phyloP scores from a whole-genome alignment of 2,888 invertebrate species.

The Periphyllus acericola region DNA sequence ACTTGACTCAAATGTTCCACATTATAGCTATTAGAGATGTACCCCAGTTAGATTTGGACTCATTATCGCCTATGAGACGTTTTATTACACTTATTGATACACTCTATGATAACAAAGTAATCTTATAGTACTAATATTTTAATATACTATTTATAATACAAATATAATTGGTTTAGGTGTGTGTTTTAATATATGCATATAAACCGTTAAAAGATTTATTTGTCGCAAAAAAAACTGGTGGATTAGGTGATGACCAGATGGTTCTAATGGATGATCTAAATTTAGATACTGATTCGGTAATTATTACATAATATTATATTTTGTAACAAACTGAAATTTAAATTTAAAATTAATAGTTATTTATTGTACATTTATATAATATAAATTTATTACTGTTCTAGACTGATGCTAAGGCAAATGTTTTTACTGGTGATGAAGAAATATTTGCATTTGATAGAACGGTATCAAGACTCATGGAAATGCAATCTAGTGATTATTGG shows the following conservation, averaged over 20 bases:
- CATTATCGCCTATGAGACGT: slow-evolving; percentile 88
- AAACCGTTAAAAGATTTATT: slow-evolving; percentile 82
- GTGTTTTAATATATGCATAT: slow-evolving; percentile 85
- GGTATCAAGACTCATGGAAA: slow-evolving; percentile 90
- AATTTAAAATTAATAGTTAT: no score
- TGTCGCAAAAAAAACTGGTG: slow-evolving; percentile 66
- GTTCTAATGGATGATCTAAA: slow-evolving; percentile 95
- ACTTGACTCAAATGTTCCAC: slow-evolving; percentile 92
- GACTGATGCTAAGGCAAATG: slow-evolving; percentile 83
- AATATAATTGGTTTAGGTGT: slow-evolving; percentile 70
- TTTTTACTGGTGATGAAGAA: slow-evolving; percentile 98
- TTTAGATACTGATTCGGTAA: slow-evolving; percentile 79
- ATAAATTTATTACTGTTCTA: slow-evolving; percentile 66
- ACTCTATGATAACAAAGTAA: slow-evolving; percentile 90
- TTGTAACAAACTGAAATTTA: no score
- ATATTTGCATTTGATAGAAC: slow-evolving; percentile 96
- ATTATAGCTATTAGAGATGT: slow-evolving; percentile 91
- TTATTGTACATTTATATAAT: neutral
- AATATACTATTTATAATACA: slow-evolving; percentile 2
- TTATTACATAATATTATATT: slow-evolving; percentile 64
- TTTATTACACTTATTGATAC: slow-evolving; percentile 98
- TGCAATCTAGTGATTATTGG: slow-evolving; percentile 97
- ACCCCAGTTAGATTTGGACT: slow-evolving; percentile 81
- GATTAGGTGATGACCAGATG: slow-evolving; percentile 80
- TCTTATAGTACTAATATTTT: slow-evolving; percentile 14